phyloP scores from a whole-genome alignment of 2,888 invertebrate species.

The Panzeria rudis region DNA sequence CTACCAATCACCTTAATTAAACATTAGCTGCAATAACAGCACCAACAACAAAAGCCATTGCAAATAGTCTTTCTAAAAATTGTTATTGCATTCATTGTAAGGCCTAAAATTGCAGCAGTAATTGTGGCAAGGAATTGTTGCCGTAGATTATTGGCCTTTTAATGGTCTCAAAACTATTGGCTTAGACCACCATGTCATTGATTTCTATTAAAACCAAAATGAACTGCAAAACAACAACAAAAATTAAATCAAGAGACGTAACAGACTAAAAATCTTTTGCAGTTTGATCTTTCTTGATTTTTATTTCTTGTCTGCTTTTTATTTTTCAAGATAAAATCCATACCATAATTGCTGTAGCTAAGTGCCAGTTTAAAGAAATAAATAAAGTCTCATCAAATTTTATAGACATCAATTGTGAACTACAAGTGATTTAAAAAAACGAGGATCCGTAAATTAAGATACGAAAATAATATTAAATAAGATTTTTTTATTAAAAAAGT shows the following conservation, averaged over 20 bases:
- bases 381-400: conserved; percentile 66
- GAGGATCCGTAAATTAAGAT: background rate
- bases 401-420: conserved; percentile 49
- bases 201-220: conserved; percentile 62
- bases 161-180: conserved; percentile 63
- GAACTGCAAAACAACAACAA: conserved; percentile 9
- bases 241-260: conserved; percentile 43
- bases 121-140: conserved; percentile 73
- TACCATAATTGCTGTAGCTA: conserved; percentile 59
- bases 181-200: conserved; percentile 68
- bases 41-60: conserved; percentile 47
- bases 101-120: conserved; percentile 46
- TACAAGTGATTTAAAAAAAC: background rate
- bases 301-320: background rate
- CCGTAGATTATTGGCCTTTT: conserved; percentile 75
- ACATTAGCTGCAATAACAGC: conserved; percentile 69
- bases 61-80: conserved; percentile 41
- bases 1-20: conserved; percentile 75
- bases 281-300: conserved; percentile 47
- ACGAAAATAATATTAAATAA: background rate
- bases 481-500: too few relatives aligned
- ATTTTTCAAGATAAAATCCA: conserved; percentile 6
- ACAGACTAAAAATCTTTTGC: conserved; percentile 37
- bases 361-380: conserved; percentile 43
- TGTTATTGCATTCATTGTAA: conserved; percentile 32